Evolutionary conservation across 2,113 vertebrate genomes (phyloP).

Genomic region (Pterocles orientalis): DNA sequence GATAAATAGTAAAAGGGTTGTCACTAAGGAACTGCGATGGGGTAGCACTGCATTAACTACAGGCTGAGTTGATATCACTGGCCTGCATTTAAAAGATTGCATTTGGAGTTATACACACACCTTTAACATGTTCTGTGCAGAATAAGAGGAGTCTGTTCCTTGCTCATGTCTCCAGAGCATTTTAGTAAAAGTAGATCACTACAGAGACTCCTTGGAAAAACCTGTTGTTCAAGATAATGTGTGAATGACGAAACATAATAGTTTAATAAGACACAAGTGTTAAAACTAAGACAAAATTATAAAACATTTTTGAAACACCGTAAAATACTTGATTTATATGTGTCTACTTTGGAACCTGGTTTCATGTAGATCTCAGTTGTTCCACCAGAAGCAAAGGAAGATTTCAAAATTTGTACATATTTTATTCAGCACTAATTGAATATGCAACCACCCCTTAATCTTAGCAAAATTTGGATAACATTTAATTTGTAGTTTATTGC

Average conservation of each 20-base stretch:
- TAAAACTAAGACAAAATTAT: neutral
- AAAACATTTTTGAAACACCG: neutral
- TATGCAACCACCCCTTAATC: neutral
- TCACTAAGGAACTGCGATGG: fast-evolving
- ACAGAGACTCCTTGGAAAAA: neutral
- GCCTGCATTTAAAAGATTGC: neutral
- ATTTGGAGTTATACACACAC: neutral
- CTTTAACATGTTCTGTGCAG: neutral
- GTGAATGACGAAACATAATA: neutral
- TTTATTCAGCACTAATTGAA: neutral
- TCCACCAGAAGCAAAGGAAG: neutral
- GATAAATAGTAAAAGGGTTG: neutral
- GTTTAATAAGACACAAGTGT: neutral
- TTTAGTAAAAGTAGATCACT: neutral
- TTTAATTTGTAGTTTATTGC: neutral
- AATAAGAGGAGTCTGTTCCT: neutral
- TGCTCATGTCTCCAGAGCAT: neutral
- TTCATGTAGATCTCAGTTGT: neutral
- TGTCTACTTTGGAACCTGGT: neutral
- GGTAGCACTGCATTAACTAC: neutral
- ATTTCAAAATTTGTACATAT: neutral
- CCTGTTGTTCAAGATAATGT: neutral
- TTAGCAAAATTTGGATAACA: neutral
- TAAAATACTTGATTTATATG: neutral
- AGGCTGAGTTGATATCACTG: neutral